phyloP scores from a whole-genome alignment of 2,797 vertebrate species.

The Gephyroberyx darwinii region DNA sequence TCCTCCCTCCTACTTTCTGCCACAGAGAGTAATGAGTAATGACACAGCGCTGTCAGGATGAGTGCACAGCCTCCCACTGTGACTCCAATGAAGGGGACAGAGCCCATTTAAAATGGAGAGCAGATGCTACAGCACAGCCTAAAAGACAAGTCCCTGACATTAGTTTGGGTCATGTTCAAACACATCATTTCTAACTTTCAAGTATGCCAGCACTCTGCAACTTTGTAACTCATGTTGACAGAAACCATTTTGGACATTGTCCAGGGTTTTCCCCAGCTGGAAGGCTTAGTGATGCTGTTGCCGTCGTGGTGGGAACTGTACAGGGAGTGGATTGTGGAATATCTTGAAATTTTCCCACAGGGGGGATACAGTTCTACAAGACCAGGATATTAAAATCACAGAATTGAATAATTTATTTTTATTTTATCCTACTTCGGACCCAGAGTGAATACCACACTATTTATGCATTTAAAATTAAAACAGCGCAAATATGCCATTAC shows the following conservation, averaged over 20 bases:
- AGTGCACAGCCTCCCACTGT: slow-evolving; percentile 54
- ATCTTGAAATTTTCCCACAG: neutral
- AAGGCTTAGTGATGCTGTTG: neutral
- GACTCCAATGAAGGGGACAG: slow-evolving; percentile 49
- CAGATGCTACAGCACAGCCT: slow-evolving; percentile 43
- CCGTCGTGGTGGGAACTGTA: neutral
- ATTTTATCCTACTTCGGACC: neutral
- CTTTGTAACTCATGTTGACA: slow-evolving; percentile 24
- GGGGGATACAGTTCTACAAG: no score
- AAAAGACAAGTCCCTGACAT: slow-evolving; percentile 36
- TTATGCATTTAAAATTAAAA: neutral
- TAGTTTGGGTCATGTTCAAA: slow-evolving; percentile 32
- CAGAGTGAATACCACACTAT: neutral
- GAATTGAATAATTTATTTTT: neutral
- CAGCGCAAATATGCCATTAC: neutral
- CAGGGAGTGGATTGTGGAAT: neutral
- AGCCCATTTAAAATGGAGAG: slow-evolving; percentile 49
- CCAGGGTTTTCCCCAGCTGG: neutral
- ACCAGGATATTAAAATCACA: neutral
- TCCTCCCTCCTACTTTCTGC: slow-evolving; percentile 11
- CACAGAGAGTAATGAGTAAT: slow-evolving; percentile 40
- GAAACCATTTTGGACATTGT: slow-evolving; percentile 12
- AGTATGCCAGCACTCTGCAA: slow-evolving; percentile 27
- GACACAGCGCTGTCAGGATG: slow-evolving; percentile 45
- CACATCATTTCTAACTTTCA: slow-evolving; percentile 27